Evolutionary conservation across 2,797 vertebrate species (phyloP).

Genomic region (Myioborus melanocephalus): DNA sequence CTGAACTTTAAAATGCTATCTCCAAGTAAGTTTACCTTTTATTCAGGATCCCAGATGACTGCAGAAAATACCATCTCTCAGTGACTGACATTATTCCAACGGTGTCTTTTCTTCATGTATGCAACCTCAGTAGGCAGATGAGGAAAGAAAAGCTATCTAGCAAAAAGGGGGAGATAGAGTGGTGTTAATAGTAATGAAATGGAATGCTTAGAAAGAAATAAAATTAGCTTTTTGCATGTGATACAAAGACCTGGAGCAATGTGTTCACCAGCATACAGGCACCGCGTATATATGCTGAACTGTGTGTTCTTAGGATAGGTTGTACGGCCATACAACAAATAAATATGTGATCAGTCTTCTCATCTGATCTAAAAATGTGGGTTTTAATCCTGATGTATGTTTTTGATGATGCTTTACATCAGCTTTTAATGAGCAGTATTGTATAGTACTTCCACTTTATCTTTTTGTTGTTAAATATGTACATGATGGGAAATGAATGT

Average conservation of each 20-base stretch:
- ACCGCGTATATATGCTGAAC: not conserved
- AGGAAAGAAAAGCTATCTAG: not conserved
- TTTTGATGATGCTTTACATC: conserved; percentile 60
- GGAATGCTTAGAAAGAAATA: not conserved
- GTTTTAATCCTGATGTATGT: conserved; percentile 34
- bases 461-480: conserved; percentile 12
- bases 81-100: not conserved
- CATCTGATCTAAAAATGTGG: conserved; percentile 17
- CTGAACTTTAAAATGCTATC: not conserved
- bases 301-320: not conserved
- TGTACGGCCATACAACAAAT: conserved; percentile 7
- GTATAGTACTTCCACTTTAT: not conserved
- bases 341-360: conserved; percentile 12
- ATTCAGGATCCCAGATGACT: not conserved
- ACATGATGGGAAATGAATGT: conserved; percentile 30
- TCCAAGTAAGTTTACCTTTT: not conserved
- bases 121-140: not conserved
- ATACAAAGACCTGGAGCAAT: not conserved
- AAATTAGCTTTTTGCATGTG: not conserved
- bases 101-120: not conserved
- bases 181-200: not conserved
- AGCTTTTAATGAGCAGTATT: conserved; percentile 25
- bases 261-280: not conserved
- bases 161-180: not conserved
- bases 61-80: not conserved